Evolutionary conservation across 2,888 invertebrate genomes (phyloP).

Genomic region (Pinctada fucata): DNA sequence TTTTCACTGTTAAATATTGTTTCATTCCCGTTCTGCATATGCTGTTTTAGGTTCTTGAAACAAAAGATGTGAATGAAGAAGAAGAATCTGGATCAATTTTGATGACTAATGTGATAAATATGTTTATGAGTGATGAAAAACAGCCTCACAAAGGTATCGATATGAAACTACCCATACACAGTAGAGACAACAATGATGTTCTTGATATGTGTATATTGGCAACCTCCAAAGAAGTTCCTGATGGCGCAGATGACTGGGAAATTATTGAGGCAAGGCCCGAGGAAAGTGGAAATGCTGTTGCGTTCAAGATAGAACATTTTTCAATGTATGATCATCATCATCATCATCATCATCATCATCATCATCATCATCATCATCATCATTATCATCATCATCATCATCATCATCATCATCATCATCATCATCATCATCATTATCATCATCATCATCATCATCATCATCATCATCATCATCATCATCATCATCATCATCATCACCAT

Average conservation of each 20-base stretch:
- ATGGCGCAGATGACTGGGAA: constrained; percentile 33
- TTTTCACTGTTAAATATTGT: too few species aligned
- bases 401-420: too few species aligned
- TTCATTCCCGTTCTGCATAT: too few species aligned
- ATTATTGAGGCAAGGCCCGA: constrained; percentile 16
- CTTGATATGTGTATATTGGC: constrained; percentile 26
- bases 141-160: constrained; percentile 27
- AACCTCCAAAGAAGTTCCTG: constrained; percentile 31
- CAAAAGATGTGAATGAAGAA: constrained; percentile 29
- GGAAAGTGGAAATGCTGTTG: constrained; percentile 5
- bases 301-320: constrained; percentile 26
- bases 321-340: constrained; percentile 16
- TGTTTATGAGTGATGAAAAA: constrained; percentile 34
- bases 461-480: too few species aligned
- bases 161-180: constrained; percentile 33
- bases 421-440: too few species aligned
- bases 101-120: constrained; percentile 34
- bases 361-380: too few species aligned
- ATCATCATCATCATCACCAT: too few species aligned
- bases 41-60: constrained; percentile 19
- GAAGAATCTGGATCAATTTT: constrained; percentile 10
- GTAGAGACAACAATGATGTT: not conserved
- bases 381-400: too few species aligned
- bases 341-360: too few species aligned
- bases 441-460: too few species aligned